Conservation (phyloP, 1,140 invertebrate genomes). For the Achatina immaculata region DNA sequence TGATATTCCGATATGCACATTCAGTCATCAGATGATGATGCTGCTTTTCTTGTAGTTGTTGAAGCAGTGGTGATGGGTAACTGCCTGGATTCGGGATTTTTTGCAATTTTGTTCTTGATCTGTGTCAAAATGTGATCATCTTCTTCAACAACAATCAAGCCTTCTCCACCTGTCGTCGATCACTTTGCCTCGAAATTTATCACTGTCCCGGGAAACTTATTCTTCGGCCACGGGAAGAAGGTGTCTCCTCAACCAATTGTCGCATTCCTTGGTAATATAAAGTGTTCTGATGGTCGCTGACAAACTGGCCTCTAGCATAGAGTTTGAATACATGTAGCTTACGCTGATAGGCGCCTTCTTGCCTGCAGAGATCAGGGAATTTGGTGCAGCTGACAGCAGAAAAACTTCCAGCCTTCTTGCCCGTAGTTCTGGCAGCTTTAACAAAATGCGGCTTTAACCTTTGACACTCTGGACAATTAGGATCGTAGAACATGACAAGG, state of each 20-base stretch:
- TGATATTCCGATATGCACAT: too few relatives aligned
- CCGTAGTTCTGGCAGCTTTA: conserved; percentile 6
- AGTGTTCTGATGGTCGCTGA: neutral
- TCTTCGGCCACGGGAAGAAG: neutral
- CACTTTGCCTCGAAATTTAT: too few relatives aligned
- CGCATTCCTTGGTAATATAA: neutral
- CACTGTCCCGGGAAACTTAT: too few relatives aligned
- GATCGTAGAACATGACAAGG: conserved; percentile 33
- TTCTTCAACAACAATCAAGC: too few relatives aligned
- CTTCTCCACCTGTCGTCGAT: too few relatives aligned
- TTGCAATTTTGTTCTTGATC: too few relatives aligned
- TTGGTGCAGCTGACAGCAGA: conserved; percentile 23
- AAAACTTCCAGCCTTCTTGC: neutral
- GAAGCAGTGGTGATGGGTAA: too few relatives aligned
- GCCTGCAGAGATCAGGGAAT: neutral
- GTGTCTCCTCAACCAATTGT: neutral
- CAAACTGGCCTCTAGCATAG: conserved; percentile 1
- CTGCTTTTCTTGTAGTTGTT: too few relatives aligned
- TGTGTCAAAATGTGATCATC: too few relatives aligned
- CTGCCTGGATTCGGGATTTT: too few relatives aligned
- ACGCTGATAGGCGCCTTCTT: neutral
- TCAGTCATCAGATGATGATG: too few relatives aligned
- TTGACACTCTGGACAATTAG: conserved; percentile 24
- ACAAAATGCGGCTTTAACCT: conserved; percentile 20
- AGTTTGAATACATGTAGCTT: conserved; percentile 18